Evolutionary conservation across 2,888 invertebrate species (phyloP).

Genomic region (Acronicta aceris): DNA sequence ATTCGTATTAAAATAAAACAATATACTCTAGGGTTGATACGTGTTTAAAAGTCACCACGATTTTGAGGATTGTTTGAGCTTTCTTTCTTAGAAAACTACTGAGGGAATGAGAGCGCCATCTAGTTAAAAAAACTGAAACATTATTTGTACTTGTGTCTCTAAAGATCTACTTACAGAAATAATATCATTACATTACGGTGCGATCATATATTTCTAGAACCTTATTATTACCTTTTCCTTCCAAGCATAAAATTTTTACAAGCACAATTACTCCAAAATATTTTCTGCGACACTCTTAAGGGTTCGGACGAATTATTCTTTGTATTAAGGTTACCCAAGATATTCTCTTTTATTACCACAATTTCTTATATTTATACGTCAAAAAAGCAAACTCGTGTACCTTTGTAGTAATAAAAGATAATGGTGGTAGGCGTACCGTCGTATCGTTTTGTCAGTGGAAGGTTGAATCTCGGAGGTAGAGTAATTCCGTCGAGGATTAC

Average conservation of each 20-base stretch:
- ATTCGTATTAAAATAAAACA: background rate
- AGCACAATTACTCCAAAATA: conserved; percentile 60
- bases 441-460: conserved; percentile 74
- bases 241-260: conserved; percentile 55
- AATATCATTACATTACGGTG: too few species aligned
- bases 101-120: too few species aligned
- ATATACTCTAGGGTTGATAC: too few species aligned
- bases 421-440: conserved; percentile 73
- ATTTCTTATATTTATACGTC: conserved; percentile 76
- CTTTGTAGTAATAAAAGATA: conserved; percentile 80
- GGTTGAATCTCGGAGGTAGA: conserved; percentile 72
- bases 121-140: too few species aligned
- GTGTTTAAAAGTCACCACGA: too few species aligned
- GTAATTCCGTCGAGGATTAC: conserved; percentile 75
- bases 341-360: conserved; percentile 72
- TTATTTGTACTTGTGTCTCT: too few species aligned
- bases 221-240: conserved; percentile 30
- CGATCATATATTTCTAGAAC: conserved; percentile 11
- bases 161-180: too few species aligned
- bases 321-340: conserved; percentile 67
- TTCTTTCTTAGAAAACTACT: too few species aligned
- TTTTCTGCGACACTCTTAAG: conserved; percentile 56
- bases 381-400: conserved; percentile 83
- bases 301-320: conserved; percentile 61
- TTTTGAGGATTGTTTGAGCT: too few species aligned